Percentiles rank a stretch among this genome's conserved stretches.
Evolutionary conservation across 1,140 invertebrate species (phyloP).

Genomic region (Leptinotarsa texana): DNA sequence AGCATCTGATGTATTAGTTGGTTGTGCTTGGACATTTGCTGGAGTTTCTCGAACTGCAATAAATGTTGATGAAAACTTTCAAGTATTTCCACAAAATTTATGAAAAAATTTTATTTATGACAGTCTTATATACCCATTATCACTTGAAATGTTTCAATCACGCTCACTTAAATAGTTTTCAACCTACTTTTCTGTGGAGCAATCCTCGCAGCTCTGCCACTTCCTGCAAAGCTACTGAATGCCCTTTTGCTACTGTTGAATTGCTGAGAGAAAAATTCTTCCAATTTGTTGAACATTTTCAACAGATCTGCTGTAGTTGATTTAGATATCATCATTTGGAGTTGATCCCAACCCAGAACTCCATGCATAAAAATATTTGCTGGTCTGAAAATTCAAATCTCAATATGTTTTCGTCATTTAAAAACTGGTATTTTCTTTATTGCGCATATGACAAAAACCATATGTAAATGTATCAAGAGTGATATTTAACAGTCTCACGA

Average conservation of each 20-base stretch:
- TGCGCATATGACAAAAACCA: too few species aligned
- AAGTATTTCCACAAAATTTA: neutral
- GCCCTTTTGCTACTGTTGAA: conserved; percentile 91
- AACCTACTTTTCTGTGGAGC: conserved; percentile 53
- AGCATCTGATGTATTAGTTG: conserved; percentile 60
- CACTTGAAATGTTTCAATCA: neutral
- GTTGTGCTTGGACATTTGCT: conserved; percentile 11
- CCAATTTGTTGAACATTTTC: conserved; percentile 94
- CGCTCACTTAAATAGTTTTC: too few species aligned
- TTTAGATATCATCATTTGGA: conserved; percentile 94
- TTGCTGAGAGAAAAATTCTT: conserved; percentile 96
- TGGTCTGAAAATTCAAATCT: conserved; percentile 62
- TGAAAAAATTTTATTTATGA: too few species aligned
- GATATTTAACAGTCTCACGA: too few species aligned
- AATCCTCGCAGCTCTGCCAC: conserved; percentile 41
- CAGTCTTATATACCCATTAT: too few species aligned
- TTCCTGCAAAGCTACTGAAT: conserved; percentile 63
- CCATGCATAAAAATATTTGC: conserved; percentile 93
- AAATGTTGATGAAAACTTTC: neutral
- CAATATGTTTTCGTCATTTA: too few species aligned
- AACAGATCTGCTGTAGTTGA: conserved; percentile 94
- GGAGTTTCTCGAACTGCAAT: conserved; percentile 10
- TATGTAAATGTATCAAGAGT: too few species aligned
- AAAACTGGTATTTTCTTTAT: too few species aligned
- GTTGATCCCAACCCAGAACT: conserved; percentile 90